phyloP scores from a whole-genome alignment of 1,140 invertebrate genomes.

The Trypoxylus dichotomus region DNA sequence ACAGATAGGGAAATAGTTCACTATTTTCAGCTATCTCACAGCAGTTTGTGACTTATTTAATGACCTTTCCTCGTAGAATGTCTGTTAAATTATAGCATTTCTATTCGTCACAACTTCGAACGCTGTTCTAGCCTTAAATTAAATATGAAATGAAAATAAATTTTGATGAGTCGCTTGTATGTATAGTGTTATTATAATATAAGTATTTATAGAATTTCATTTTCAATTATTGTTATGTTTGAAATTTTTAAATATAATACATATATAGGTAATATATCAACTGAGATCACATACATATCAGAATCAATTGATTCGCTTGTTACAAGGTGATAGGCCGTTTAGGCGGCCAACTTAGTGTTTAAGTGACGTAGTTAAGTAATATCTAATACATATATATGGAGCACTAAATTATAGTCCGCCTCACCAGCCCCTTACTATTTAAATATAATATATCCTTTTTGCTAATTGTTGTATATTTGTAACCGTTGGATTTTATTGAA shows the following conservation, averaged over 20 bases:
- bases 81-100: too few relatives aligned
- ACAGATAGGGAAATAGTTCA: too few relatives aligned
- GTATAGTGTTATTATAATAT: conserved; percentile 22
- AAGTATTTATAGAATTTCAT: conserved; percentile 30
- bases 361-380: conserved; percentile 3
- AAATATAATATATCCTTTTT: conserved; percentile 9
- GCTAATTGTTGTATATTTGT: conserved; percentile 34
- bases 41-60: too few relatives aligned
- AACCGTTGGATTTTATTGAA: conserved; percentile 49
- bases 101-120: too few relatives aligned
- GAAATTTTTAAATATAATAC: conserved; percentile 5
- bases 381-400: neutral
- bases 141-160: neutral
- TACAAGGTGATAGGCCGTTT: conserved; percentile 45
- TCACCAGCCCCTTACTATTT: neutral
- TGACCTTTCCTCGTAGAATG: too few relatives aligned
- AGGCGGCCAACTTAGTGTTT: neutral
- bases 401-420: neutral
- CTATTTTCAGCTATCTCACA: too few relatives aligned
- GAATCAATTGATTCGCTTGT: conserved; percentile 49
- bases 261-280: conserved; percentile 45
- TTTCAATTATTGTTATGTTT: conserved; percentile 9
- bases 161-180: neutral
- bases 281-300: conserved; percentile 55
- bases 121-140: neutral